phyloP scores from a whole-genome alignment of 53 echinoderm and acorn worm species.

The Antedon mediterranea region DNA sequence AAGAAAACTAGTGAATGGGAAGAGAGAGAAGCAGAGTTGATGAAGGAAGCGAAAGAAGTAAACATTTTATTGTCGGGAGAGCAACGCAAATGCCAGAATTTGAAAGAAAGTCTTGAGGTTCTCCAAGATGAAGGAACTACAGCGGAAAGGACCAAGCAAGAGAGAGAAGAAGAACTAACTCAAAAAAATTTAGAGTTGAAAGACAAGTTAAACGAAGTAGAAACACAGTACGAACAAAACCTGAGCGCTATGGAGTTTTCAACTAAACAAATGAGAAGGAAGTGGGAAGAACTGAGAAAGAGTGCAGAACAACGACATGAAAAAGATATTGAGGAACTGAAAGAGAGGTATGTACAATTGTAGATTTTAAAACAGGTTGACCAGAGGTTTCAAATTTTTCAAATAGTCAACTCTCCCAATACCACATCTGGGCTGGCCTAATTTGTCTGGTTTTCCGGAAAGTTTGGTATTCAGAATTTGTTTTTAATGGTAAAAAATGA shows the following conservation, averaged over 20 bases:
- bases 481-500: too few relatives aligned
- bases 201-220: background rate
- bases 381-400: too few relatives aligned
- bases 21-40: conserved; percentile 11
- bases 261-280: background rate
- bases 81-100: conserved; percentile 2
- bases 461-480: too few relatives aligned
- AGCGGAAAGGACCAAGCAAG: background rate
- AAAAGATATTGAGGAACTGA: background rate
- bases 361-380: too few relatives aligned
- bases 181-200: background rate
- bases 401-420: too few relatives aligned
- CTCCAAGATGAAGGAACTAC: background rate
- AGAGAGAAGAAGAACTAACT: background rate
- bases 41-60: conserved; percentile 2
- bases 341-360: background rate
- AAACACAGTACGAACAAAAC: background rate
- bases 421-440: too few relatives aligned
- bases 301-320: background rate
- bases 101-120: conserved; percentile 4
- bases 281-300: background rate
- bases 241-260: background rate
- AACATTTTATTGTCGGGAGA: background rate
- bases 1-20: conserved; percentile 1
- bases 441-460: too few relatives aligned